Base-by-base conservation (phyloP, 2,113 vertebrate species). In the Corvus hawaiiensis region DNA sequence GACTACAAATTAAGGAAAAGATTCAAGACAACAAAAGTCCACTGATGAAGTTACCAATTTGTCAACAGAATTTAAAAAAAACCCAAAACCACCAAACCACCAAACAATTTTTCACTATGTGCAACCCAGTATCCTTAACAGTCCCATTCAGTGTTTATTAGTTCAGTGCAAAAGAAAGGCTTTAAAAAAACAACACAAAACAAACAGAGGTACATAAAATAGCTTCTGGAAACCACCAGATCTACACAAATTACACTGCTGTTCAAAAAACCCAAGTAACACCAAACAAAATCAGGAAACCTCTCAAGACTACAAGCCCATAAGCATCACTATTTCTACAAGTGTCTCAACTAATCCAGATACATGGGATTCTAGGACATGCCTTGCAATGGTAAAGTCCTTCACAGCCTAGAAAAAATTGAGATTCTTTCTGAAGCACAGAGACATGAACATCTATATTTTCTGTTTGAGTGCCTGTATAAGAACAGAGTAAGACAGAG, bases 361-460 rank as follows among this genome's bases (percentile, higher is more conserved):
- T 2, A 67, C 2, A 7, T 21, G 20, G 21, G 35, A 71, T 66
- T 52, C n/a, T 11, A 78, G 52, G 33, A 56, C n/a, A 63, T 3
- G 3, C 16, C 58, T 80, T 62, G 37, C 27, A 44, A 21, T 5
- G 19, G 59, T 5, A 5, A 87, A 56, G 46, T 32, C 28, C 61
- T 62, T 75, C 46, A 48, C 27, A 84, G n/a, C 37, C 74, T 37
- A 37, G 16, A 75, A 67, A 19, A 68, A 59, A 16, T 2, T 24
- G 17, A 61, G 24, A 76, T 32, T 21, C 27, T 11, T 81, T 84
- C 78, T 75, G 55, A 66, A 85, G 51, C 30, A 51, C 11, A 55
- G 62, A 87, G 35, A 13, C 16, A 44, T 2, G 10, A 22, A 13
- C 3, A 2, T 30, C 18, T 43, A 0, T 11, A 1, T 20, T 28